Base-by-base conservation (phyloP, 2,888 invertebrate genomes). In the Schizotus pectinicornis region DNA sequence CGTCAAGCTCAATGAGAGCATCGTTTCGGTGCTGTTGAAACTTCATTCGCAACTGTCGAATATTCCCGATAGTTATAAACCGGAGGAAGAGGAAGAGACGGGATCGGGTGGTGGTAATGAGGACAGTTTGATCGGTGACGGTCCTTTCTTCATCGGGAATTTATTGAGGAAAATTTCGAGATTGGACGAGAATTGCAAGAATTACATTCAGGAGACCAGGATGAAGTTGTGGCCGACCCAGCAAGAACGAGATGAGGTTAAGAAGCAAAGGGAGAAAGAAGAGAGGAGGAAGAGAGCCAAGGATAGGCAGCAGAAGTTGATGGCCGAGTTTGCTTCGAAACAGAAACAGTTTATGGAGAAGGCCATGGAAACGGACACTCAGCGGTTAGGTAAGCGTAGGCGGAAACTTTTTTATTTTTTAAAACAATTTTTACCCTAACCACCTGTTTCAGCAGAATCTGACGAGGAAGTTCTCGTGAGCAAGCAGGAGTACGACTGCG, bases 291-390 rank as follows among this genome's bases (percentile, higher is more conserved):
- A 89, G 31, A 84, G 89, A 63, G 95, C 95, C 0, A 90, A 91
- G 68, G 96, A 96, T 72, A 85, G 97, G 1, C 96, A 97, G 75
- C 89, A 92, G 72, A 92, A 93, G 75, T 80, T 98, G 66, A 94
- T 98, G 92, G 92, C 90, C 32, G 94, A 97, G 76, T 95, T 97
- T 82, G 94, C 94, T 6, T 88, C 88, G 33, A 89, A 91, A 68
- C 97, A 96, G 78, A 91, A 92, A 69, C 90, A 92, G 77, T 97
- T 97, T 79, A 89, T 95, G 89, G 90, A 93, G 79, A 86, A 87
- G 60, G 86, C 88, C 1, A 87, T 87, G 80, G 86, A 86, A 72
- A 85, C 84, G 50, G 85, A 85, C 78, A 75, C 76, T 62, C 71
- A 65, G 32, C 58, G 65, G n/a, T 71, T 69, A 33, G 62, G 70